Base-by-base conservation (phyloP, 2,113 vertebrate genomes). In the Petroica traversi region DNA sequence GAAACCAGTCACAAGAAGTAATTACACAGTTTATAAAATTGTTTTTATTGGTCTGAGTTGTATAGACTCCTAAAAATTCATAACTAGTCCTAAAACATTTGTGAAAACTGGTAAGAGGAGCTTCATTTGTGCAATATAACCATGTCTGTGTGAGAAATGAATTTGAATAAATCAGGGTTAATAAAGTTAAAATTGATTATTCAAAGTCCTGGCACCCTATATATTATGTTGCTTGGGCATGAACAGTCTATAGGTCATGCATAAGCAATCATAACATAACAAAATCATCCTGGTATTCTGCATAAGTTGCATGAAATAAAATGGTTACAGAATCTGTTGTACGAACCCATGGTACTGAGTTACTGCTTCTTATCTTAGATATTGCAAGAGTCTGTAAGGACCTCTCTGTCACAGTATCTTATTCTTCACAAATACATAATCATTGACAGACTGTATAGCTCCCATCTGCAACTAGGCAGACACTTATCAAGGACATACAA, bases 391-490 rank as follows among this genome's bases (percentile, higher is more conserved):
- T 34, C 76, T 78, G 36, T 66, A 58, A 82, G 72, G 46, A 66
- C 41, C 14, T 25, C 29, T 75, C 78, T 92, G 52, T 34, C 68
- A 74, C 80, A 80, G 46, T 17, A 63, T 24, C 63, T 51, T 48
- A 43, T 11, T 78, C 46, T 81, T 73, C 85, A 81, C 2, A 3
- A 58, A 88, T 51, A 58, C 8, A 12, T 33, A 41, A 7, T 64
- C 41, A 48, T 1, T 49, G 38, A 29, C 4, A 5, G 10, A 20
- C 43, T 1, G 0, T 14, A 24, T 0, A 68, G 25, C 12, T 45
- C 54, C 76, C 41, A 41, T 46, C 31, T 83, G 59, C 51, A 51
- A 33, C 38, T 16, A 49, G 63, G 48, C 66, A 88, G 51, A 26
- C 29, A 20, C 69, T 83, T 76, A 51, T n/a, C 41, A 59, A 63